Conservation (phyloP, 2,797 vertebrate genomes). For the Salarias fasciatus region DNA sequence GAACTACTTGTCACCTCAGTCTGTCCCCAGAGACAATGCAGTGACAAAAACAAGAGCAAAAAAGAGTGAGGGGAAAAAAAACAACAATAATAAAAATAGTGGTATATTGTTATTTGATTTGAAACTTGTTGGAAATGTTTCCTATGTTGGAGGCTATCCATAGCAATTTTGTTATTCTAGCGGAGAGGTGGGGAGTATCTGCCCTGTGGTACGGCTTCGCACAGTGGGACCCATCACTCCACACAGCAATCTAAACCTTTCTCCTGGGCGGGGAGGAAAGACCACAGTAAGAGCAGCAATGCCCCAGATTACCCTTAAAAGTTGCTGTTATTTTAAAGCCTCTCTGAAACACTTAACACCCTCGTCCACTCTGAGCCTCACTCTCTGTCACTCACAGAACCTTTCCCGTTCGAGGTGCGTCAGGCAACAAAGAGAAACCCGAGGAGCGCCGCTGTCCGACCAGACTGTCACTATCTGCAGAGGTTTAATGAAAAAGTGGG, state of each 20-base stretch:
- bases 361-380: slow-evolving; percentile 24
- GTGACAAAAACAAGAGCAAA: slow-evolving; percentile 10
- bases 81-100: too few species aligned
- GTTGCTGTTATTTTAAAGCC: slow-evolving; percentile 19
- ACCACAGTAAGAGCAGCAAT: slow-evolving; percentile 49
- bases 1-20: slow-evolving; percentile 44
- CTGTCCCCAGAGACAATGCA: slow-evolving; percentile 19
- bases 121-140: slow-evolving; percentile 16
- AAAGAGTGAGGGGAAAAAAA: not conserved
- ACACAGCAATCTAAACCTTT: slow-evolving; percentile 55
- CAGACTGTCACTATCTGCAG: slow-evolving; percentile 15
- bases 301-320: slow-evolving; percentile 43
- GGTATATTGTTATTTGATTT: slow-evolving; percentile 7
- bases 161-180: slow-evolving; percentile 49
- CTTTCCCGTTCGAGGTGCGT: slow-evolving; percentile 47
- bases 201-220: slow-evolving; percentile 26
- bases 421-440: slow-evolving; percentile 27
- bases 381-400: slow-evolving; percentile 30
- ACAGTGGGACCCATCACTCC: slow-evolving; percentile 63
- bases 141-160: slow-evolving; percentile 9
- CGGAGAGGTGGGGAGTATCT: slow-evolving; percentile 38
- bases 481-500: slow-evolving; percentile 29
- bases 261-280: slow-evolving; percentile 50
- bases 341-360: slow-evolving; percentile 44
- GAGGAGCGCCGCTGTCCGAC: slow-evolving; percentile 12